A percentile compares a stretch with the other conserved stretches of the same genome.
Conservation (phyloP, 2,113 vertebrate species). For the Sebastes schlegelii region DNA sequence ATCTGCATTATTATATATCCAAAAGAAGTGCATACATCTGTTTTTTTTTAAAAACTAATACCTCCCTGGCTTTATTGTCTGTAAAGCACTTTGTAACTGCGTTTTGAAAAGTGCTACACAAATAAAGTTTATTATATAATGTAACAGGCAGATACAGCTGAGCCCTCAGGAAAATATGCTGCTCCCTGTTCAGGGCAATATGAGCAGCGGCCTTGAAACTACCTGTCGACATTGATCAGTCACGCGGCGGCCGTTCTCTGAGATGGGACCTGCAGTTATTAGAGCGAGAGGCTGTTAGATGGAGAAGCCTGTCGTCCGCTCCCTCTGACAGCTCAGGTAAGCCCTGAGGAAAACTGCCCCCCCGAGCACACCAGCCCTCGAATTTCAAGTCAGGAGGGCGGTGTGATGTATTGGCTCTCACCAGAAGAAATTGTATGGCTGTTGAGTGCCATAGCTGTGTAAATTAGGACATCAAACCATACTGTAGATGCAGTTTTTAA, state of each 20-base stretch:
- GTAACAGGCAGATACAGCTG: slow-evolving; percentile 67
- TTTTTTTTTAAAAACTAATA: slow-evolving; percentile 41
- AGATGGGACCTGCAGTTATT: slow-evolving; percentile 81
- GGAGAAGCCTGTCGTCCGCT: slow-evolving; percentile 60
- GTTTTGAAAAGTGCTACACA: slow-evolving; percentile 41
- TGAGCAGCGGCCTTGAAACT: slow-evolving; percentile 80
- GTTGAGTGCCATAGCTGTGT: slow-evolving; percentile 32
- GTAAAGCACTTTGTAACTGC: slow-evolving; percentile 56
- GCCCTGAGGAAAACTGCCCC: slow-evolving; percentile 64
- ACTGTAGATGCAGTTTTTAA: slow-evolving; percentile 12
- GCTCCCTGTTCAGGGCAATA: slow-evolving; percentile 63
- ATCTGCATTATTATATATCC: slow-evolving; percentile 42
- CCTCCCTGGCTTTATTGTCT: slow-evolving; percentile 62
- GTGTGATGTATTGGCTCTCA: slow-evolving; percentile 62
- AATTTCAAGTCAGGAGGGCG: slow-evolving; percentile 42
- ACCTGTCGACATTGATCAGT: slow-evolving; percentile 84
- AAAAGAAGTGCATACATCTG: slow-evolving; percentile 41
- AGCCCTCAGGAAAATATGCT: slow-evolving; percentile 70
- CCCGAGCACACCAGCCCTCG: slow-evolving; percentile 49
- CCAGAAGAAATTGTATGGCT: slow-evolving; percentile 33
- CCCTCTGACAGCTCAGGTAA: slow-evolving; percentile 69
- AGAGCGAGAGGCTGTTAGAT: slow-evolving; percentile 82
- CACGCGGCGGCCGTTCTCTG: slow-evolving; percentile 72
- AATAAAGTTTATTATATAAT: slow-evolving; percentile 72
- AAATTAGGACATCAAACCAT: slow-evolving; percentile 53